Base-by-base conservation (phyloP, 2,797 vertebrate species). In the Sebastes dallii region DNA sequence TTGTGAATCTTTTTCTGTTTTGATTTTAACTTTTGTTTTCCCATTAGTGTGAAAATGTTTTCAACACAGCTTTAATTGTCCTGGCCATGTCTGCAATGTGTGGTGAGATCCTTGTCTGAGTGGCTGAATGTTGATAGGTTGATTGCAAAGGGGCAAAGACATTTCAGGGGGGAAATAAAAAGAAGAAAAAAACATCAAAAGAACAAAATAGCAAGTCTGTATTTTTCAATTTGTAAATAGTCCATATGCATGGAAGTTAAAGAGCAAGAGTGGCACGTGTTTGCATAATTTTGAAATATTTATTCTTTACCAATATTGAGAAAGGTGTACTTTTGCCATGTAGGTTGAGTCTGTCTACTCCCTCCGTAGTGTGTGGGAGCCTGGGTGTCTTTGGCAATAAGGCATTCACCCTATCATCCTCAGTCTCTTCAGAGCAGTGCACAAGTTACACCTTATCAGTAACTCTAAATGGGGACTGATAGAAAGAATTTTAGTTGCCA, bases 191-290 rank as follows among this genome's bases (percentile, higher is more conserved):
- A 95, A 94, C 81, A 78, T 77, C 80, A 89, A 90, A 88, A 81
- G 72, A 94, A 92, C 84, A 92, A 94, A 92, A 88, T 96, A 95
- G 95, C 95, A 96, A 96, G 97, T 96, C 95, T 96, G 96, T 97
- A 97, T 99, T 99, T 99, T 99, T 98, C 97, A 97, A 97, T 97
- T 97, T 99, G 97, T 99, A 99, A 97, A 99, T 99, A 99, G 97
- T 94, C 96, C 97, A 98, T 98, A 97, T 98, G 97, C 98, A 99
- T 99, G 98, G 96, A 97, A 96, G 97, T 94, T 92, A 89, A 94
- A 97, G 96, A 96, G 96, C 97, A 97, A 97, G 97, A 96, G 97
- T 98, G 98, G 97, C 97, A 99, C 97, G 97, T 98, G 97, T 99
- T 99, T 98, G 97, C 97, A 98, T 98, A 96, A 97, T 98, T 97